Evolutionary conservation across 2,113 vertebrate species (phyloP).

Genomic region (Otocyon megalotis): DNA sequence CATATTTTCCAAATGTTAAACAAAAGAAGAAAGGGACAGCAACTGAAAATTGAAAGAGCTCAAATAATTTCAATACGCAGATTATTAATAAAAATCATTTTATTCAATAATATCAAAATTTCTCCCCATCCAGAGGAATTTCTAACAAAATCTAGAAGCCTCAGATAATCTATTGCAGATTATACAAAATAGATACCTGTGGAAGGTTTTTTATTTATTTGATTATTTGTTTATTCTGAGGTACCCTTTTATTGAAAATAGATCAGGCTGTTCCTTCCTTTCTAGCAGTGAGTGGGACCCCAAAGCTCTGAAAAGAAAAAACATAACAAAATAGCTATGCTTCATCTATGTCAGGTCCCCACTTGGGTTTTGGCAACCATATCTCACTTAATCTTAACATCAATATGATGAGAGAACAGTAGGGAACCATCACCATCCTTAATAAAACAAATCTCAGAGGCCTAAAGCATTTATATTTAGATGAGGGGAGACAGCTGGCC

Average conservation of each 20-base stretch:
- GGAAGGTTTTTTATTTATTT: neutral
- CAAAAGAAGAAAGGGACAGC: neutral
- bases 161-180: neutral
- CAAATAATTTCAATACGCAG: neutral
- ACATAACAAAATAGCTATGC: neutral
- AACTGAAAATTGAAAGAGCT: neutral
- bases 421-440: neutral
- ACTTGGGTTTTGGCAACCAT: neutral
- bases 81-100: neutral
- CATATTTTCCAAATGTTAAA: slow-evolving; percentile 9
- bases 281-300: neutral
- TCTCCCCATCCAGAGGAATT: neutral
- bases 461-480: neutral
- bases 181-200: neutral
- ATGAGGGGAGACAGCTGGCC: neutral
- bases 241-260: neutral
- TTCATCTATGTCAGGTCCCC: neutral
- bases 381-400: neutral
- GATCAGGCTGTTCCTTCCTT: neutral
- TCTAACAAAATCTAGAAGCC: neutral
- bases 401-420: neutral
- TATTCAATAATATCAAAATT: neutral
- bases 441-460: neutral
- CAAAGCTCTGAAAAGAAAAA: slow-evolving; percentile 9
- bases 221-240: neutral